Evolutionary conservation across 2,888 invertebrate genomes (phyloP), one percentile per base, ranked within the genome.

Genomic region (Papilio gigon): DNA sequence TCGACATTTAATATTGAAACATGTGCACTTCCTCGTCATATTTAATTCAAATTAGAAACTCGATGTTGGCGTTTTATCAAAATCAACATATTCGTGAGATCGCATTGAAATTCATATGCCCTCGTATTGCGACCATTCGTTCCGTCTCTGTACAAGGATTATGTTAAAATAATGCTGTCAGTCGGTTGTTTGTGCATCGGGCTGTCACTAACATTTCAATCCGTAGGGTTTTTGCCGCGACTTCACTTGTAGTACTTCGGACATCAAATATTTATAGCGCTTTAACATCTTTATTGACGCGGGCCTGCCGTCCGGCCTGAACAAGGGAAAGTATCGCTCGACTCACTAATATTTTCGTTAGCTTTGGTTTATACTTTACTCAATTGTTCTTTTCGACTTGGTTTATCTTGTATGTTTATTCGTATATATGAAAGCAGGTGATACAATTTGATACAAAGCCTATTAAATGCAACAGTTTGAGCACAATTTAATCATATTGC

Each of bases 131-230:
- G 83, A 86, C 85, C 86, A 88, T 89, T 87, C 86, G 86, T 88
- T 87, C 87, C 84, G 80, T 86, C 78, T 80, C 86, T 85, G 78
- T 84, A 89, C 90, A 90, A 89, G 88, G 89, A 89, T 89, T 91
- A 91, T 91, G 91, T 82, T 90, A 91, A 90, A 89, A 89, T 88
- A 89, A 88, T 89, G 77, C 90, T 85, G 87, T 86, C 86, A 81
- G 86, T 85, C 86, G 82, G 85, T 86, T 89, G 88, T 88, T 88
- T 89, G 90, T 90, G 91, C 88, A 90, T 90, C 88, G 80, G 77
- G 76, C 87, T 90, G 91, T 90, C 92, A 88, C 87, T 89, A 87
- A 90, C 91, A 87, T 90, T 87, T 92, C 92, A 91, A 92, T 89
- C 87, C 72, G 78, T 80, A 83, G 84, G 82, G 87, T 90, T 91